Percentiles rank a stretch among this genome's conserved stretches.
phyloP scores from a whole-genome alignment of 2,888 invertebrate genomes.

The Netelia virgata region DNA sequence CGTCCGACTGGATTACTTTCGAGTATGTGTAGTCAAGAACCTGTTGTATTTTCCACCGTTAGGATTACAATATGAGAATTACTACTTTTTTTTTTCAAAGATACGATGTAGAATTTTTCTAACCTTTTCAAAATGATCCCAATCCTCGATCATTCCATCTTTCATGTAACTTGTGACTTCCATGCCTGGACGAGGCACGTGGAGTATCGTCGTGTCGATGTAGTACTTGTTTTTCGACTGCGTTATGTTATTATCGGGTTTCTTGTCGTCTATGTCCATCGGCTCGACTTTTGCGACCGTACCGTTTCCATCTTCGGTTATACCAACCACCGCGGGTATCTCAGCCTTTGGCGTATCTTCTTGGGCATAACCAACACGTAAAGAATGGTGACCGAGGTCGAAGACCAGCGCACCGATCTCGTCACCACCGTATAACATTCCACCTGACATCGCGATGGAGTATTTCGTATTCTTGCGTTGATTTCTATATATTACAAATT shows the following conservation, averaged over 20 bases:
- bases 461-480: conserved; percentile 1
- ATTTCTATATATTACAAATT: neutral
- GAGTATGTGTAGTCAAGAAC: conserved; percentile 95
- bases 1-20: conserved; percentile 96
- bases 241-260: conserved; percentile 90
- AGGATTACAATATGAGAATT: neutral
- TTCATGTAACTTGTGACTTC: conserved; percentile 97
- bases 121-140: conserved; percentile 99
- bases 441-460: conserved; percentile 85
- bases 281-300: conserved; percentile 89
- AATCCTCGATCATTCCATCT: conserved; percentile 99
- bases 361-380: conserved; percentile 97
- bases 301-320: conserved; percentile 89
- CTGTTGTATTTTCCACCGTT: conserved; percentile 65
- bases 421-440: conserved; percentile 96
- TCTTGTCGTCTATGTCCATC: conserved; percentile 89
- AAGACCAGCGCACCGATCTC: conserved; percentile 99
- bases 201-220: conserved; percentile 97
- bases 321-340: conserved; percentile 96
- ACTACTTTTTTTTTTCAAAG: neutral
- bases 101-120: neutral
- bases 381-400: conserved; percentile 96
- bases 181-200: conserved; percentile 94
- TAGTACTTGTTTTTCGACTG: conserved; percentile 90
- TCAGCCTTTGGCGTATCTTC: conserved; percentile 99